Percentiles rank a stretch among this genome's conserved stretches.
phyloP scores from a whole-genome alignment of 2,888 invertebrate genomes.

The Eristalis arbustorum region DNA sequence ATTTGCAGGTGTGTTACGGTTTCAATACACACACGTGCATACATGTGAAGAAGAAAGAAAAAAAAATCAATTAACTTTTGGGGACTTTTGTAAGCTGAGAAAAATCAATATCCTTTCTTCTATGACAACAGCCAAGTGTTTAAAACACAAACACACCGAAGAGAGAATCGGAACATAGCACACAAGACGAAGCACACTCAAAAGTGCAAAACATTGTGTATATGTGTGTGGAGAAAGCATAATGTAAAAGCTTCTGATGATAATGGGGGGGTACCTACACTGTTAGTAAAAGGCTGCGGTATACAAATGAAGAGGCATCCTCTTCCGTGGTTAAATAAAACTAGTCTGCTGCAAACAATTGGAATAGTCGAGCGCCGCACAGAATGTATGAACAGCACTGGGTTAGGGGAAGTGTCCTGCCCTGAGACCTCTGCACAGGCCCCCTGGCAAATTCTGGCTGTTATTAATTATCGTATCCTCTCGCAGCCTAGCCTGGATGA shows the following conservation, averaged over 20 bases:
- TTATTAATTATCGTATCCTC: slow-evolving; percentile 22
- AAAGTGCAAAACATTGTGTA: slow-evolving; percentile 1
- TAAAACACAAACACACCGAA: slow-evolving; percentile 28
- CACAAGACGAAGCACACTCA: slow-evolving; percentile 36
- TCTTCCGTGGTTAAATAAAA: slow-evolving; percentile 1
- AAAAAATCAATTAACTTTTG: slow-evolving; percentile 61
- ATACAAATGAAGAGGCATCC: slow-evolving; percentile 9
- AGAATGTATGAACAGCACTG: not conserved
- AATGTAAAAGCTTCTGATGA: slow-evolving; percentile 46
- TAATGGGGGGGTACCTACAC: not conserved
- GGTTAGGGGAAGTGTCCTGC: not conserved
- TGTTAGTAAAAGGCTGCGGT: not conserved
- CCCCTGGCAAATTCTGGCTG: not conserved
- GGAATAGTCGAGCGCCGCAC: not conserved
- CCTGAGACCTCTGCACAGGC: not conserved
- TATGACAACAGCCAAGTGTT: slow-evolving; percentile 58
- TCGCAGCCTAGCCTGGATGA: not conserved
- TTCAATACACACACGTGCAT: not conserved
- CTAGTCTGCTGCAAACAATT: not conserved
- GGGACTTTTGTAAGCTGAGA: slow-evolving; percentile 34
- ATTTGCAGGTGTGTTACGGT: slow-evolving; percentile 26
- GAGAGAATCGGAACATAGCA: not conserved
- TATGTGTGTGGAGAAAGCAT: slow-evolving; percentile 38
- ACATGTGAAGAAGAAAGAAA: not conserved
- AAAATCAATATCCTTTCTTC: slow-evolving; percentile 64